A percentile compares a stretch with the other conserved stretches of the same genome.
These are phyloP conservation scores for Oxyura jamaicensis DNA, from an alignment of 2,113 vertebrate genomes.

Conservation along the genomic window DNA sequence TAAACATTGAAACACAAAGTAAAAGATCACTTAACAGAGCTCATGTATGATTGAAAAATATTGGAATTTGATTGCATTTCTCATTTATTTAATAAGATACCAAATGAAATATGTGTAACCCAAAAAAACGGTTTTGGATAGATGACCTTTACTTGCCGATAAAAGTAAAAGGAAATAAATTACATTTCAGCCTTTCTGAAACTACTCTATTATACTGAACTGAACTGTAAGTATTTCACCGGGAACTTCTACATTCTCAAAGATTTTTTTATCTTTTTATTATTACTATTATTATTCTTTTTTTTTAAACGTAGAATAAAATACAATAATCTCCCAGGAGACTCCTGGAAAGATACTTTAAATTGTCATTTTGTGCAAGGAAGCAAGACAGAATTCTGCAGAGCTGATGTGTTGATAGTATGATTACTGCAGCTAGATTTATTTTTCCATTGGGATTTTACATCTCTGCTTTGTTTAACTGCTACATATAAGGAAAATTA, in stretches of 20 bases:
- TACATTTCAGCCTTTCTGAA: conserved; percentile 26
- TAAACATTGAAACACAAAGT: conserved; percentile 9
- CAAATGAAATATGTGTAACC: conserved; percentile 27
- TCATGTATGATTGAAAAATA: background rate
- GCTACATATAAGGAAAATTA: background rate
- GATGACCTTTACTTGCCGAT: conserved; percentile 32
- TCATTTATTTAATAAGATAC: conserved; percentile 30
- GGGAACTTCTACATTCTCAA: background rate
- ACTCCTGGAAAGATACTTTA: conserved; percentile 45
- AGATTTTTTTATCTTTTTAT: background rate
- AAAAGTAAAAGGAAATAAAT: conserved; percentile 63
- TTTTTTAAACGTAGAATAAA: conserved; percentile 16
- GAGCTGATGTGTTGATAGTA: conserved; percentile 25
- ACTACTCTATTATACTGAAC: background rate
- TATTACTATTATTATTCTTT: background rate
- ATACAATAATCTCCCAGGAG: conserved; percentile 9
- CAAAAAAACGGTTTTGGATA: conserved; percentile 29
- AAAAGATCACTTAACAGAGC: background rate
- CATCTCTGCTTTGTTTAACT: conserved; percentile 12
- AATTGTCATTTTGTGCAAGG: conserved; percentile 45
- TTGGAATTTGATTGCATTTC: background rate
- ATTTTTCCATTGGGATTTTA: conserved; percentile 26
- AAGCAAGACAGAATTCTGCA: conserved; percentile 19
- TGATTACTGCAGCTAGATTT: conserved; percentile 23
- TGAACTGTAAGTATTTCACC: conserved; percentile 20